These are phyloP conservation scores for Tiphia femorata DNA, from an alignment of 2,888 invertebrate species.

Conservation along the genomic window DNA sequence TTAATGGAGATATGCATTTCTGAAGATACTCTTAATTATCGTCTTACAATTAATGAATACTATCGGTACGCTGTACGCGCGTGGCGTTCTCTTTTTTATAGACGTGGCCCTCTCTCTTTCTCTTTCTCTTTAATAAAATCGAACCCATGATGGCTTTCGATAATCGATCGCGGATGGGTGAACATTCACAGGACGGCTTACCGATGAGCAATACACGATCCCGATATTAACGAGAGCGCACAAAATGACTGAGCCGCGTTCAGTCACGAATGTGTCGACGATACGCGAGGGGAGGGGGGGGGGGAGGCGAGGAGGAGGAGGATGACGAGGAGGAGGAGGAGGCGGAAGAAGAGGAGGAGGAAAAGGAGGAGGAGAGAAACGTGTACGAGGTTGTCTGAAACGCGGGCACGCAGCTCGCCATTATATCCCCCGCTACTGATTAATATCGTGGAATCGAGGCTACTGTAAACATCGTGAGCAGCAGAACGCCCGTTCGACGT, in stretches of 20 bases:
- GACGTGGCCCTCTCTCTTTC: no score
- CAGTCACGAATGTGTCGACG: background rate
- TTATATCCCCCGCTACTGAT: conserved; percentile 30
- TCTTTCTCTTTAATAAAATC: no score
- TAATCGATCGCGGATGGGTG: no score
- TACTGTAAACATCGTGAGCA: conserved; percentile 21
- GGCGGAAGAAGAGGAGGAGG: background rate
- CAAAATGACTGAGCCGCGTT: background rate
- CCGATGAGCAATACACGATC: background rate
- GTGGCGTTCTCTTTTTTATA: background rate
- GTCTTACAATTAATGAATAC: no score
- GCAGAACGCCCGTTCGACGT: background rate
- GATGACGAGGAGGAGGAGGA: background rate
- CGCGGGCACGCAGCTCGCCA: conserved; percentile 20
- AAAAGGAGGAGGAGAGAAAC: background rate
- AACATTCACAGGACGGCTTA: no score
- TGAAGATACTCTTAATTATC: no score
- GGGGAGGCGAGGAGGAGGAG: background rate
- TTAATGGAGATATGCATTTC: no score
- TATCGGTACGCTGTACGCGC: background rate
- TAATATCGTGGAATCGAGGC: conserved; percentile 32
- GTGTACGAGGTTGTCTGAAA: no score
- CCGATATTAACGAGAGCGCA: background rate
- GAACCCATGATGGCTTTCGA: no score
- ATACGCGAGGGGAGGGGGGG: background rate